Conservation (phyloP, 2,797 vertebrate genomes). For the Megalops cyprinoides region DNA sequence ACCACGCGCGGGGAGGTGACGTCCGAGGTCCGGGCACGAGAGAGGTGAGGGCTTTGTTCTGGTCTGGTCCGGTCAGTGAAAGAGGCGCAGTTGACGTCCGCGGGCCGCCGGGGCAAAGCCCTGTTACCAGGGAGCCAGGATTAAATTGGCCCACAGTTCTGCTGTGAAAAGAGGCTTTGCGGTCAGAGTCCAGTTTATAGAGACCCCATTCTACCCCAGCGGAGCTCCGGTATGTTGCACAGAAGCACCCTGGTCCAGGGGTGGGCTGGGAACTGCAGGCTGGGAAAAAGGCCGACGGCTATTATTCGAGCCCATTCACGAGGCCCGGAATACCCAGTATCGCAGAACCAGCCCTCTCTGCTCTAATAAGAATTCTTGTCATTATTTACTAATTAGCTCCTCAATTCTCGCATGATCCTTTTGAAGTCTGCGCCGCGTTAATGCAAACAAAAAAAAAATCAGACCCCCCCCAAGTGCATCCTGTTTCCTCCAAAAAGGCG, state of each 20-base stretch:
- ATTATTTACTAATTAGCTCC: background rate
- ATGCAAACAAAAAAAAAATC: background rate
- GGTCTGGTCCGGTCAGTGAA: constrained; percentile 48
- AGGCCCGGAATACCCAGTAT: background rate
- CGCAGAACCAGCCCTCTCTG: background rate
- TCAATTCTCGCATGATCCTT: background rate
- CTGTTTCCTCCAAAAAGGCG: background rate
- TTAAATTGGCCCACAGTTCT: constrained; percentile 12
- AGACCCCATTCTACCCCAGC: constrained; percentile 18
- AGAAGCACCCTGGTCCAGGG: background rate
- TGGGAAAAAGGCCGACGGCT: background rate
- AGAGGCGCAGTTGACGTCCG: constrained; percentile 56
- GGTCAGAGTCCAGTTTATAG: constrained; percentile 6
- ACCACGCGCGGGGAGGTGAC: constrained; percentile 43
- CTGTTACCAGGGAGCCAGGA: constrained; percentile 45
- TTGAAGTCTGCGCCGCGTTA: background rate
- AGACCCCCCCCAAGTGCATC: background rate
- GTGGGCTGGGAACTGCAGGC: background rate
- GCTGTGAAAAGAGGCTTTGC: constrained; percentile 3
- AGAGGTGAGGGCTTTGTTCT: constrained; percentile 62
- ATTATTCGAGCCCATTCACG: background rate
- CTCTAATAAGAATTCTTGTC: background rate
- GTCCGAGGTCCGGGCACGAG: constrained; percentile 59
- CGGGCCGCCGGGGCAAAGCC: constrained; percentile 58
- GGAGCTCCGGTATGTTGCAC: background rate